Percentiles rank a stretch among this genome's conserved stretches.
Conservation (phyloP, 2,888 invertebrate species). For the Papilio gigon region DNA sequence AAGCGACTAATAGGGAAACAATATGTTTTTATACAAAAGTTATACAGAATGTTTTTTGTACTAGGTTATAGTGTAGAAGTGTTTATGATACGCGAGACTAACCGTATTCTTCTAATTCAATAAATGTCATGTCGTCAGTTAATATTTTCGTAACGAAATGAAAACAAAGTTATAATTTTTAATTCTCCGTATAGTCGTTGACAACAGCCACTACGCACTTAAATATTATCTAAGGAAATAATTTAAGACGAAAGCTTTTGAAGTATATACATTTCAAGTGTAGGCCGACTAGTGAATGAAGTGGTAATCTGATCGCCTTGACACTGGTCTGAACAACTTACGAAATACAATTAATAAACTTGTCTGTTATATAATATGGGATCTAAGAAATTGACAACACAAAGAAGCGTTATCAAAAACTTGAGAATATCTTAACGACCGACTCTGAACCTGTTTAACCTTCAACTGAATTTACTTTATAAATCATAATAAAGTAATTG, state of each 20-base stretch:
- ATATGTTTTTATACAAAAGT: too few species aligned
- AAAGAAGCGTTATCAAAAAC: conserved; percentile 13
- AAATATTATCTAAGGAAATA: not conserved
- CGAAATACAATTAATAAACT: conserved; percentile 31
- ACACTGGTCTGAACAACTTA: not conserved
- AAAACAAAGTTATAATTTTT: too few species aligned
- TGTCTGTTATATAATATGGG: conserved; percentile 26
- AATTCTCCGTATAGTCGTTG: too few species aligned
- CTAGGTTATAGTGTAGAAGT: too few species aligned
- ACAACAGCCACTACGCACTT: too few species aligned
- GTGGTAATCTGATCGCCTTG: conserved; percentile 27
- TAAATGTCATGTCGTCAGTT: too few species aligned
- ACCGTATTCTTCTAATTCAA: too few species aligned
- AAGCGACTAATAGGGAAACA: too few species aligned
- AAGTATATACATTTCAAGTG: not conserved
- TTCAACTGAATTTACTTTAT: not conserved
- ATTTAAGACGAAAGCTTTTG: not conserved
- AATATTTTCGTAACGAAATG: too few species aligned
- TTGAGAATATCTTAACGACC: conserved; percentile 17
- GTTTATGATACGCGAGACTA: too few species aligned
- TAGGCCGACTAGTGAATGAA: not conserved
- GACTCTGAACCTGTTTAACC: conserved; percentile 15
- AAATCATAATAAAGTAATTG: not conserved
- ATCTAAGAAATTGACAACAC: conserved; percentile 12
- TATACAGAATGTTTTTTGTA: too few species aligned